Base-by-base conservation (phyloP, 2,797 vertebrate genomes). In the Chelon auratus region DNA sequence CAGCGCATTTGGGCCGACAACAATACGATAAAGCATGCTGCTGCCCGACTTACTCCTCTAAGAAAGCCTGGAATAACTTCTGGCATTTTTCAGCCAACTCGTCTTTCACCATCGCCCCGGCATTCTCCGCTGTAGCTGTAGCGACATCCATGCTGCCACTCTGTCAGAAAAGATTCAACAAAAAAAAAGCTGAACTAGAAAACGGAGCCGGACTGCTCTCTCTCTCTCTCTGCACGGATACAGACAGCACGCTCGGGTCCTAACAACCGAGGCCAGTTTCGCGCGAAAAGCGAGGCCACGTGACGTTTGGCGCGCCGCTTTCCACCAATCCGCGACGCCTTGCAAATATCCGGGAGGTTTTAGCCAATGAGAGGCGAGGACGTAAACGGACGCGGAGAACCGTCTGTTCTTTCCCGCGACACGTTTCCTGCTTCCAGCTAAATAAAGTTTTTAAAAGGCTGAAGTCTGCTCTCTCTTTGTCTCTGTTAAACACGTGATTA, bases 31-130 rank as follows among this genome's bases (percentile, higher is more conserved):
- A 74, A 68, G 57, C 51, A 20, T 52, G n/a, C 0, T 6, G 12
- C 3, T 3, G 26, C 1, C 8, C 1, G 22, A 96, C 98, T 99
- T 89, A 99, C 98, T 98, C 97, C 77, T 99, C 98, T 18, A 99
- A 80, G 86, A 99, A 99, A 81, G 97, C 97, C 91, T 98, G 96
- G 84, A 99, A 99, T 30, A 99, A 92, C 84, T 99, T 99, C 93
- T 99, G 98, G 75, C 98, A 99, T 85, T 99, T 99, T 81, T 99
- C 98, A 0, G 97, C 96, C 92, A 99, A 91, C 70, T 99, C 97
- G 83, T 99, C 98, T 40, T 97, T 98, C 59, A 98, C 90, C 59
- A 87, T 92, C 68, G 93, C 93, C 4, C 95, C 94, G 2, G 84
- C 89, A 50, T 86, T 91, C 1, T 93, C 95, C 60, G 90, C 88